Evolutionary conservation across 1,140 invertebrate genomes (phyloP).

Genomic region (Neocloeon triangulifer): DNA sequence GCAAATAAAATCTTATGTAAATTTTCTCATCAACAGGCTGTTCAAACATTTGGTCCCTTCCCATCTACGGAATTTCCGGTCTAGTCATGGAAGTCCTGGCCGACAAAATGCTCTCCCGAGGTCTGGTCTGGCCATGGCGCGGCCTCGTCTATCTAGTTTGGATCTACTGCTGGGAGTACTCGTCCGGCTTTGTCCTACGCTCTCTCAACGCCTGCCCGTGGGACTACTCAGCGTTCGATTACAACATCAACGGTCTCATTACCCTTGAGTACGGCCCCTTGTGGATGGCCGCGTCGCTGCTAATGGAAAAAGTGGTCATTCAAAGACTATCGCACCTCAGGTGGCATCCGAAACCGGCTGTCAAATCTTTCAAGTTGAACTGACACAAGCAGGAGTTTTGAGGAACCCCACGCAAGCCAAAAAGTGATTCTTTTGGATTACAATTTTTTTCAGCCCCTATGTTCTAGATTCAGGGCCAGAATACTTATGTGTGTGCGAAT

Average conservation of each 20-base stretch:
- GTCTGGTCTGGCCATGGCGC: too few species aligned
- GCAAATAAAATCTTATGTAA: not conserved
- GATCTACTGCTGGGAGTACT: conserved; percentile 26
- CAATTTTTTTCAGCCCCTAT: too few species aligned
- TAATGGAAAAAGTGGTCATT: conserved; percentile 18
- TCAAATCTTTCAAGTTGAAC: too few species aligned
- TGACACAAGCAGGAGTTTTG: too few species aligned
- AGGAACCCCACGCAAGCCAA: too few species aligned
- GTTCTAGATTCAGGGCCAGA: too few species aligned
- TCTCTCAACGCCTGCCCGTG: conserved; percentile 26
- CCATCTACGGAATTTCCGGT: conserved; percentile 23
- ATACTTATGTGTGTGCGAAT: too few species aligned
- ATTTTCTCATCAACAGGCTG: conserved; percentile 10
- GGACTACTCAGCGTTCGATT: conserved; percentile 24
- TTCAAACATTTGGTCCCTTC: conserved; percentile 24
- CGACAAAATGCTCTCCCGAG: too few species aligned
- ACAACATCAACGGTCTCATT: conserved; percentile 24
- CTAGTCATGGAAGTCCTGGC: conserved; percentile 19
- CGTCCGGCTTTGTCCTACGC: conserved; percentile 20
- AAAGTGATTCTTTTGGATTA: too few species aligned
- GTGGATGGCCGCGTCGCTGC: conserved; percentile 20
- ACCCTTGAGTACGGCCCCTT: conserved; percentile 27
- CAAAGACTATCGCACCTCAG: conserved; percentile 15
- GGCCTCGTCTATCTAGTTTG: conserved; percentile 22
- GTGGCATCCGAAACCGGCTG: conserved; percentile 10